Percentiles rank a stretch among this genome's conserved stretches.
Conservation (phyloP, 2,113 vertebrate genomes). For the Bombycilla garrulus region DNA sequence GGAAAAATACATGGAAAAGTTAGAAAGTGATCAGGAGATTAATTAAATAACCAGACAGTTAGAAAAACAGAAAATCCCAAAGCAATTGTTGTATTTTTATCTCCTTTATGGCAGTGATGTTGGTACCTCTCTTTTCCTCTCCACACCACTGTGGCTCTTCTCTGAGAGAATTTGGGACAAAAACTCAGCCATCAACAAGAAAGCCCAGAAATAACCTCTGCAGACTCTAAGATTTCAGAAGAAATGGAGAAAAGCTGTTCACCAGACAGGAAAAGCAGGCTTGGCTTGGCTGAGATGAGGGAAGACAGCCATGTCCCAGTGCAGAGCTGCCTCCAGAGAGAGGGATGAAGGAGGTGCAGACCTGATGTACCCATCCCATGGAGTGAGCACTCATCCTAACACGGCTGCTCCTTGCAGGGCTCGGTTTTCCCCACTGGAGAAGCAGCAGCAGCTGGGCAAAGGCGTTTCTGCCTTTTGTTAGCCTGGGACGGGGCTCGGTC, state of each 20-base stretch:
- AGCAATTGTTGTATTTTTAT: background rate
- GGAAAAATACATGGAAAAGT: background rate
- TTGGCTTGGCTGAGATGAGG: background rate
- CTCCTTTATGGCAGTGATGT: background rate
- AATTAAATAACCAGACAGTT: background rate
- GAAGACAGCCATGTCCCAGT: background rate
- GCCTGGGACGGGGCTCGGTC: rapidly evolving
- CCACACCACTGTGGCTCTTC: background rate
- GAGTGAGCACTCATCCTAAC: background rate
- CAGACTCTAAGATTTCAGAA: background rate
- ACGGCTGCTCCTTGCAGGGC: background rate
- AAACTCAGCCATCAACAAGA: background rate
- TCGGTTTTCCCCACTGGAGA: background rate
- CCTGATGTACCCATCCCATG: background rate
- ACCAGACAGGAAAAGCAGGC: background rate
- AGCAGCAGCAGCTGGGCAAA: background rate
- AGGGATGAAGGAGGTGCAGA: background rate
- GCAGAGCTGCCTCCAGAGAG: background rate
- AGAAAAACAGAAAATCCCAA: background rate
- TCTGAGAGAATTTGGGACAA: background rate
- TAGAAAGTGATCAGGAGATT: background rate
- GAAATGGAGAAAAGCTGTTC: background rate
- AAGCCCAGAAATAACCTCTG: background rate
- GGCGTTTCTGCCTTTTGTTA: background rate
- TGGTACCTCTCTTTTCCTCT: background rate